phyloP scores from a whole-genome alignment of 2,888 invertebrate genomes.

The Diarsia brunnea region DNA sequence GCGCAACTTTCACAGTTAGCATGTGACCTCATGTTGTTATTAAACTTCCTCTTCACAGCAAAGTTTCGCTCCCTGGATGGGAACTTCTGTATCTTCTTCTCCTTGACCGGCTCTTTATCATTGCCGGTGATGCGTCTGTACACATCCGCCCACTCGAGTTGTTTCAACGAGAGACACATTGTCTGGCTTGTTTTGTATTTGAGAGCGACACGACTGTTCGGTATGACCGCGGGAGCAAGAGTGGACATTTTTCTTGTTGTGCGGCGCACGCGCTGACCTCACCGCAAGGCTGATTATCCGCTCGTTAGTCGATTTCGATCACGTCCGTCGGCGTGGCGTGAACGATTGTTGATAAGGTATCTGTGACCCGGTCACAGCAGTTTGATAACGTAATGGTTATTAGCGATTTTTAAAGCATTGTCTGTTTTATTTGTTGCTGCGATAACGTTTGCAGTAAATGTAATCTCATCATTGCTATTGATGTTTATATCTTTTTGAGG shows the following conservation, averaged over 20 bases:
- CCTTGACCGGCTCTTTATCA: constrained; percentile 74
- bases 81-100: constrained; percentile 90
- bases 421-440: constrained; percentile 24
- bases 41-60: constrained; percentile 91
- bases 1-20: constrained; percentile 85
- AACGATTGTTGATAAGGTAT: constrained; percentile 78
- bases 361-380: constrained; percentile 73
- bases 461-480: constrained; percentile 25
- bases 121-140: constrained; percentile 79
- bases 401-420: constrained; percentile 35
- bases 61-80: constrained; percentile 93
- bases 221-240: constrained; percentile 50
- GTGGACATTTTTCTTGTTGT: constrained; percentile 57
- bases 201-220: constrained; percentile 52
- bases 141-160: constrained; percentile 85
- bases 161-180: constrained; percentile 87
- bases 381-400: constrained; percentile 59
- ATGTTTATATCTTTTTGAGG: constrained; percentile 2
- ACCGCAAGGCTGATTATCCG: constrained; percentile 66
- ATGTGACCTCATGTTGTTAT: constrained; percentile 84
- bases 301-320: constrained; percentile 70
- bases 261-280: constrained; percentile 67
- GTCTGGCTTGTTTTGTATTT: constrained; percentile 49
- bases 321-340: constrained; percentile 71
- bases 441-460: constrained; percentile 37